Conservation (phyloP, 2,888 invertebrate genomes). For the Stenchaetothrips biformis region DNA sequence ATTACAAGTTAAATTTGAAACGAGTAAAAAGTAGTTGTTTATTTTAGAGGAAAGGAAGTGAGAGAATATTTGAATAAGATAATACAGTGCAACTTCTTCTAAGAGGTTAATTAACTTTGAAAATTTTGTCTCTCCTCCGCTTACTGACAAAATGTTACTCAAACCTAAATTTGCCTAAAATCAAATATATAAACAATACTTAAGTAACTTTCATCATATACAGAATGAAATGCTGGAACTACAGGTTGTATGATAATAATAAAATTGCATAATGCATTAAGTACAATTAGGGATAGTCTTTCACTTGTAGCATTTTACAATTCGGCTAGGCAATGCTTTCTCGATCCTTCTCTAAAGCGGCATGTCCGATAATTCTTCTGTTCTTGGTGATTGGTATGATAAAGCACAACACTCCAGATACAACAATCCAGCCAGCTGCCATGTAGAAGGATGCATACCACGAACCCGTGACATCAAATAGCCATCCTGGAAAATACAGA, state of each 20-base stretch:
- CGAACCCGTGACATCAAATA: conserved; percentile 60
- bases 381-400: conserved; percentile 63
- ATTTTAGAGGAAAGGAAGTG: neutral
- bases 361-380: conserved; percentile 54
- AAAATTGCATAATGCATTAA: neutral
- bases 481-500: conserved; percentile 47
- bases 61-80: neutral
- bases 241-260: too few relatives aligned
- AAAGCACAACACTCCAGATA: conserved; percentile 67
- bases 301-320: neutral
- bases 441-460: conserved; percentile 79
- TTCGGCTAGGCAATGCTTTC: neutral
- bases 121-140: too few relatives aligned
- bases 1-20: too few relatives aligned
- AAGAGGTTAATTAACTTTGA: neutral
- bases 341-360: neutral
- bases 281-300: too few relatives aligned
- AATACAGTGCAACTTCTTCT: neutral
- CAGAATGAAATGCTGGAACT: neutral
- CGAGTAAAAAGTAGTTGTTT: too few relatives aligned
- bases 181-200: neutral
- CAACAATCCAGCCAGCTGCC: conserved; percentile 75
- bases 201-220: neutral
- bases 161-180: neutral
- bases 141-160: neutral